Evolutionary conservation across 2,888 invertebrate genomes (phyloP).

Genomic region (Pachliopta kotzebuea): DNA sequence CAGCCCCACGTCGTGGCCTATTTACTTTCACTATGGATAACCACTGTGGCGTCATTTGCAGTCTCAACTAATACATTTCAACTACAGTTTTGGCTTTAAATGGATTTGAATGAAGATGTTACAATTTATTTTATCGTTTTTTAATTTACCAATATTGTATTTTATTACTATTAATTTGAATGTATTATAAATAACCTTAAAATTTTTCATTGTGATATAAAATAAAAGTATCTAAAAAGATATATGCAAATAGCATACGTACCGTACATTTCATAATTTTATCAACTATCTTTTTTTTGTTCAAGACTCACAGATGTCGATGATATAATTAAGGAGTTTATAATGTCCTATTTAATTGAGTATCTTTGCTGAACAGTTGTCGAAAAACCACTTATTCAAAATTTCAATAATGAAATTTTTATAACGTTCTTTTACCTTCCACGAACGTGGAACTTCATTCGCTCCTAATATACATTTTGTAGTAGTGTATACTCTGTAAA

Average conservation of each 20-base stretch:
- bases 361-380: neutral
- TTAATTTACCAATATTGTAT: conserved; percentile 12
- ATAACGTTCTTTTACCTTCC: conserved; percentile 13
- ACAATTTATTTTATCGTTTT: conserved; percentile 7
- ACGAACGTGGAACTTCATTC: conserved; percentile 19
- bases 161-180: conserved; percentile 3
- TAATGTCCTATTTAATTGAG: too few species aligned
- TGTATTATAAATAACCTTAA: too few species aligned
- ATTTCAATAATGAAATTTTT: conserved; percentile 17
- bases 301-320: too few species aligned
- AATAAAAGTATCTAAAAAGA: too few species aligned
- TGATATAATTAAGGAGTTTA: too few species aligned
- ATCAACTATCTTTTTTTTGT: too few species aligned
- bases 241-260: too few species aligned
- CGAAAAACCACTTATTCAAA: neutral
- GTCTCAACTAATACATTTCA: conserved; percentile 16
- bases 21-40: conserved; percentile 13
- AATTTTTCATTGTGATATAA: too few species aligned
- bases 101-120: conserved; percentile 9
- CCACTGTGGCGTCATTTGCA: conserved; percentile 13
- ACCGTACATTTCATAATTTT: too few species aligned
- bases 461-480: conserved; percentile 25
- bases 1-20: conserved; percentile 7
- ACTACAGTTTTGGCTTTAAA: conserved; percentile 11
- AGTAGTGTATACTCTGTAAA: too few species aligned